phyloP scores from a whole-genome alignment of 2,888 invertebrate genomes.

The Ecdyonurus torrentis region DNA sequence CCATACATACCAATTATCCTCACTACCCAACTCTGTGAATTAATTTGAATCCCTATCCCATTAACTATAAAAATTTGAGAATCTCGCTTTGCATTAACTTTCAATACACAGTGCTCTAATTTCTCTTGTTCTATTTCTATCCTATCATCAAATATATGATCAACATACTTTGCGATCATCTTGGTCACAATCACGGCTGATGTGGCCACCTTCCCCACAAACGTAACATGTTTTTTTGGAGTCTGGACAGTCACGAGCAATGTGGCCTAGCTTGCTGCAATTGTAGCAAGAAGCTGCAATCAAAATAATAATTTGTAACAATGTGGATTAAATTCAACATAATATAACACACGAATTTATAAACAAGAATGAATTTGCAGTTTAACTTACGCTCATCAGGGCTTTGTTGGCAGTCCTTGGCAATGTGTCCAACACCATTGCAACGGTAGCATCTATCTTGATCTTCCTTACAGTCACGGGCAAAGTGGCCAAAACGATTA shows the following conservation, averaged over 20 bases:
- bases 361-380: too few relatives aligned
- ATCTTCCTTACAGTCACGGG: slow-evolving; percentile 85
- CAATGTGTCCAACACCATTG: slow-evolving; percentile 85
- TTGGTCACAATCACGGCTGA: slow-evolving; percentile 80
- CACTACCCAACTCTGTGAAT: too few relatives aligned
- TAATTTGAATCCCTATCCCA: too few relatives aligned
- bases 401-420: slow-evolving; percentile 73
- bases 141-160: background rate
- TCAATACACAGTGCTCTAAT: too few relatives aligned
- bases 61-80: too few relatives aligned
- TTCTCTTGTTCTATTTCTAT: too few relatives aligned
- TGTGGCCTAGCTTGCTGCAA: slow-evolving; percentile 84
- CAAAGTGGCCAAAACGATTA: slow-evolving; percentile 84
- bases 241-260: slow-evolving; percentile 49
- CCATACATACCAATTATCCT: too few relatives aligned
- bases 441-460: slow-evolving; percentile 57
- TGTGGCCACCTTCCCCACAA: slow-evolving; percentile 81
- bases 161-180: slow-evolving; percentile 39
- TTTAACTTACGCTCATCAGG: slow-evolving; percentile 21
- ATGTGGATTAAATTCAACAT: background rate
- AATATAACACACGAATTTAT: too few relatives aligned
- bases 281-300: slow-evolving; percentile 69
- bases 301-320: background rate
- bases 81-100: too few relatives aligned
- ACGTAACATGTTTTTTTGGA: slow-evolving; percentile 73